phyloP scores from a whole-genome alignment of 2,113 vertebrate genomes.

The Strix uralensis region DNA sequence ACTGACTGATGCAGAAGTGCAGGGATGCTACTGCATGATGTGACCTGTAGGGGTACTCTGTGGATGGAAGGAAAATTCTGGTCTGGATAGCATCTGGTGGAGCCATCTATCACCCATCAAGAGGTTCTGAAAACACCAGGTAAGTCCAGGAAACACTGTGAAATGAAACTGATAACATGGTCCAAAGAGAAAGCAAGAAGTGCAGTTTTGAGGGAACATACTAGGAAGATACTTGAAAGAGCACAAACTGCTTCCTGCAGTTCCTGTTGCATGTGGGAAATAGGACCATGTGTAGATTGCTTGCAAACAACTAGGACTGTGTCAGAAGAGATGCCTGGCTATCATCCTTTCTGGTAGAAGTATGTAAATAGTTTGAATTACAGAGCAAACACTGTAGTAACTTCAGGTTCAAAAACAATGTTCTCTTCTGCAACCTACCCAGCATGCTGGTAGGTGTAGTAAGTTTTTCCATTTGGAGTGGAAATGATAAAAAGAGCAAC shows the following conservation, averaged over 20 bases:
- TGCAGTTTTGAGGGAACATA: background rate
- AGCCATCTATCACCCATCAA: background rate
- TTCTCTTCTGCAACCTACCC: background rate
- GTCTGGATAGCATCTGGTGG: background rate
- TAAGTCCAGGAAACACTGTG: background rate
- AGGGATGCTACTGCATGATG: background rate
- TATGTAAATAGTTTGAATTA: background rate
- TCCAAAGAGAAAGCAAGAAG: background rate
- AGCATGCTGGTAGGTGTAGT: background rate
- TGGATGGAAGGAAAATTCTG: background rate
- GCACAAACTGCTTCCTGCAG: background rate
- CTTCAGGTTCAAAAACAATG: background rate
- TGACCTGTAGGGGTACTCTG: background rate
- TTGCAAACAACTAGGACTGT: background rate
- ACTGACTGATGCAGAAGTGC: background rate
- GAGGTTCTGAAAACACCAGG: background rate
- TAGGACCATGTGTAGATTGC: background rate
- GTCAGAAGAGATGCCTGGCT: background rate
- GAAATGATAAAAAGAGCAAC: background rate
- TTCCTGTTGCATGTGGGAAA: background rate
- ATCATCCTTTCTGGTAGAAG: background rate
- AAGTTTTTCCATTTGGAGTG: background rate
- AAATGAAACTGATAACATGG: background rate
- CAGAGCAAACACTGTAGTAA: background rate
- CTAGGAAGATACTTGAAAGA: background rate